phyloP scores from a whole-genome alignment of 2,888 invertebrate species.

The Microchrysa polita region DNA sequence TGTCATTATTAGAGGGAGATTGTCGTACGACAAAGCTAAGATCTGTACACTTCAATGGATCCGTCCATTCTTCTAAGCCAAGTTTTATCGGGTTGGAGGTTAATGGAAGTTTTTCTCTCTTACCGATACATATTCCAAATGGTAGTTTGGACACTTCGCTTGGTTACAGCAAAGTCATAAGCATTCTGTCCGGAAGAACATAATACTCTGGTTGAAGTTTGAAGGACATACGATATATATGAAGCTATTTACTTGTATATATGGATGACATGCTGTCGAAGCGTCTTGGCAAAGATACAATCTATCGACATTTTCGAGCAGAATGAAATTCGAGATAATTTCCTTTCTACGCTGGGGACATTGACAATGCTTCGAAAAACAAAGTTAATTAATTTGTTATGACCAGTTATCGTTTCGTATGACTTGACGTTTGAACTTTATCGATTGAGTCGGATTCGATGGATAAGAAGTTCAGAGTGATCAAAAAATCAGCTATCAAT shows the following conservation, averaged over 20 bases:
- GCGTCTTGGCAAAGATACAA: not conserved
- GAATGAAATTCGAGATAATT: not conserved
- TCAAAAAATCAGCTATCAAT: too few species aligned
- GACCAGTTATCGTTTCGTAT: not conserved
- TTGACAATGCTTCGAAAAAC: not conserved
- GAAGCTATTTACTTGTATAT: too few species aligned
- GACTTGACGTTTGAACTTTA: not conserved
- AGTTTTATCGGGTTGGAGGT: conserved; percentile 6
- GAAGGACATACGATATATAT: not conserved
- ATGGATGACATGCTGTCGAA: not conserved
- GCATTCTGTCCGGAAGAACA: too few species aligned
- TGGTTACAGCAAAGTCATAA: too few species aligned
- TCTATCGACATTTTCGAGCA: not conserved
- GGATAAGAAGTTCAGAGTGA: too few species aligned
- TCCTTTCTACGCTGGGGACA: not conserved
- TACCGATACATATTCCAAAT: too few species aligned
- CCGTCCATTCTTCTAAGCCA: not conserved
- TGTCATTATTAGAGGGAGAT: conserved; percentile 13
- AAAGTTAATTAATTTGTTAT: not conserved
- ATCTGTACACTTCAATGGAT: not conserved
- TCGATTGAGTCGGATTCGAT: too few species aligned
- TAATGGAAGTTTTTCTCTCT: not conserved
- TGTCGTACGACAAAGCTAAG: too few species aligned
- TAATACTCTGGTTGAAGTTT: too few species aligned
- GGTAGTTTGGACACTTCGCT: too few species aligned